Base-by-base conservation (phyloP, 1,140 invertebrate genomes). In the Drosophila dunni region DNA sequence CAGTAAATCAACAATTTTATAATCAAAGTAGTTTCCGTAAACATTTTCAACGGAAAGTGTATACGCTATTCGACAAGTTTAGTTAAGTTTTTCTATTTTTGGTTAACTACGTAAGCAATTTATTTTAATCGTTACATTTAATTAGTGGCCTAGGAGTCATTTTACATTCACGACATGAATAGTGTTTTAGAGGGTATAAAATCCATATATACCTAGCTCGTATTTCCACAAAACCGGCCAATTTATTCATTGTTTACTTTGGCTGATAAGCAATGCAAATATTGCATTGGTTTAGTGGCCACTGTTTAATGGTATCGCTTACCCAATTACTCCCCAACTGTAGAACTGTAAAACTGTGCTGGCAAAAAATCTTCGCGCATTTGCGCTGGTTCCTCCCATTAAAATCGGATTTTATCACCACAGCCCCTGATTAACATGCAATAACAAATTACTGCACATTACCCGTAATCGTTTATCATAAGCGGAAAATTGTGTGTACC, bases 211-310 rank as follows among this genome's bases (percentile, higher is more conserved):
- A 2, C 10, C 7, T 20, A 24, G 11, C 11, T 9, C 20, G n/a
- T 33, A 13, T 8, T 7, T 34, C 34, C 20, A 36, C 20, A 17
- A 36, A 65, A 42, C 20, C 13, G 15, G 34, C 17, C n/a, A 51
- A 53, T 72, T 66, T 9, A 42, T 42, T 34, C 48, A 62, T 13
- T 68, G 56, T 69, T 74, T 48, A 53, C 40, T 58, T 51, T 11
- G 4, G 29, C 61, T 71, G 80, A 82, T 83, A 83, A 83, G 64
- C 57, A 29, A 20, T 38, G 17, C 5, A 62, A 78, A 67, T 74
- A 20, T 44, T 11, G 63, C 29, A 62, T 15, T 13, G 11, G 54
- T 73, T 73, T 42, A 8, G 11, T 15, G 40, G 56, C 20, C 20
- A 56, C 64, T 73, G 70, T 38, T n/a, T 33, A 6, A n/a, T 53